A percentile compares a stretch with the other conserved stretches of the same genome.
Conservation (phyloP, 2,797 vertebrate genomes). For the Coregonus ussuriensis region DNA sequence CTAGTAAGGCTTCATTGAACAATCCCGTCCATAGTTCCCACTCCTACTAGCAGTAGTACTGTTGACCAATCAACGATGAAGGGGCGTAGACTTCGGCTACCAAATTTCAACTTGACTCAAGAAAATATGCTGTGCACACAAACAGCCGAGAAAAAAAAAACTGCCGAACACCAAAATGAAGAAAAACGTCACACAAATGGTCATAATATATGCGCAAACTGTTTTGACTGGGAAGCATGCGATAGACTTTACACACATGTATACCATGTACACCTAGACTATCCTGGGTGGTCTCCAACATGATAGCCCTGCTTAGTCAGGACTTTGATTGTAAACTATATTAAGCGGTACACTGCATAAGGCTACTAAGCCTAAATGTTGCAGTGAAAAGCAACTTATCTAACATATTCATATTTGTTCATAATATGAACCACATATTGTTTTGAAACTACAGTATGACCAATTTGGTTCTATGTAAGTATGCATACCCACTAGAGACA, state of each 20-base stretch:
- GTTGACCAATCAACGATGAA: too few relatives aligned
- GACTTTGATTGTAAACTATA: constrained; percentile 52
- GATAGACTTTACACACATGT: neutral
- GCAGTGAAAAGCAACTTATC: constrained; percentile 47
- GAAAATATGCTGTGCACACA: constrained; percentile 9
- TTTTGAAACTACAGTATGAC: neutral
- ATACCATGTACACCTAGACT: constrained; percentile 1
- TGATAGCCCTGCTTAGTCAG: constrained; percentile 61
- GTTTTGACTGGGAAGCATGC: too few relatives aligned
- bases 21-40: too few relatives aligned
- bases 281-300: constrained; percentile 48
- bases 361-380: constrained; percentile 37
- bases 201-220: neutral
- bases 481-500: neutral
- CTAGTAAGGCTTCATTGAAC: too few relatives aligned
- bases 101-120: too few relatives aligned
- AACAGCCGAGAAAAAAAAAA: too few relatives aligned
- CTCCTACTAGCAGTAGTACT: too few relatives aligned
- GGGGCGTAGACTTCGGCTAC: too few relatives aligned
- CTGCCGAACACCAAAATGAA: too few relatives aligned
- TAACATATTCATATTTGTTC: too few relatives aligned
- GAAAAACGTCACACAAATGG: neutral
- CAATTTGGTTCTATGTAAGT: neutral
- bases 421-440: too few relatives aligned
- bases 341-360: constrained; percentile 26